Conservation (phyloP, 2,888 invertebrate species). For the Caenorhabditis angaria region DNA sequence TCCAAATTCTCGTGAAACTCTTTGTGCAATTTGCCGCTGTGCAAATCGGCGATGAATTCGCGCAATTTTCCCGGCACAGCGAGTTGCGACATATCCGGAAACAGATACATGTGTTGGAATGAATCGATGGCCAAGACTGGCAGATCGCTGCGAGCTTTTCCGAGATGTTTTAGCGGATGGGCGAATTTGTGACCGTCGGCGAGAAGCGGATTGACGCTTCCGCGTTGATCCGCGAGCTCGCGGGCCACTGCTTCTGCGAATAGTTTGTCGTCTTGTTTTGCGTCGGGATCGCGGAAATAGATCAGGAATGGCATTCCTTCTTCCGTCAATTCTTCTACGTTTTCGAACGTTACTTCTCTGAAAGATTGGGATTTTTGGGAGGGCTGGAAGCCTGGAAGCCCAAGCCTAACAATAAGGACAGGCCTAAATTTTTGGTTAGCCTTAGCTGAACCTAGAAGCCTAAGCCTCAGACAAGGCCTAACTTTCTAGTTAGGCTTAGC, state of each 20-base stretch:
- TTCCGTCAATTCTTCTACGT: conserved; percentile 81
- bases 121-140: conserved; percentile 97
- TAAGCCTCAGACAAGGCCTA: too few species aligned
- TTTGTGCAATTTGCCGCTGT: conserved; percentile 91
- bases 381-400: too few species aligned
- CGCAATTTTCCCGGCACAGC: conserved; percentile 66
- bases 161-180: conserved; percentile 84
- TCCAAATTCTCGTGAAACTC: conserved; percentile 98
- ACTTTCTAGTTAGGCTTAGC: too few species aligned
- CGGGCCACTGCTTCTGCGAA: conserved; percentile 81
- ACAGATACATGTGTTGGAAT: conserved; percentile 98
- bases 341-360: conserved; percentile 89
- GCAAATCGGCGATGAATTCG: conserved; percentile 84
- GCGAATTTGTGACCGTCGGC: conserved; percentile 97
- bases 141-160: conserved; percentile 78
- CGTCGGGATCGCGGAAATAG: conserved; percentile 86
- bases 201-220: conserved; percentile 91
- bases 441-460: too few species aligned
- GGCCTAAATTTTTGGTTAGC: too few species aligned
- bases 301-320: conserved; percentile 98
- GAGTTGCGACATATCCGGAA: conserved; percentile 81
- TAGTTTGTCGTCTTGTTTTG: conserved; percentile 85
- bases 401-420: too few species aligned
- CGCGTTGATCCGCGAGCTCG: conserved; percentile 87
- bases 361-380: too few species aligned